Conservation (phyloP, 1,140 invertebrate species). For the Heliconius himera region DNA sequence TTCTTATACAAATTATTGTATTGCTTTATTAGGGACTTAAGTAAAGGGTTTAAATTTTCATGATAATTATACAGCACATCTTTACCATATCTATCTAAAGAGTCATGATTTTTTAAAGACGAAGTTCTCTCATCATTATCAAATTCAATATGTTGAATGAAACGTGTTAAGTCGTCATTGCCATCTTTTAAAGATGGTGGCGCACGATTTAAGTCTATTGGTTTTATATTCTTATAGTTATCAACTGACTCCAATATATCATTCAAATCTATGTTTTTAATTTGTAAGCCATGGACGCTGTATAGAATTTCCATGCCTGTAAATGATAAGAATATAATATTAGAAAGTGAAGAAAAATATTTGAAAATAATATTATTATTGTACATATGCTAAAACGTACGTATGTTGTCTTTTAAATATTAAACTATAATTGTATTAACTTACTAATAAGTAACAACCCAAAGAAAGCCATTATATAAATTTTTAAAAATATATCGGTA, state of each 20-base stretch:
- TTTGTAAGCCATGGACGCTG: background rate
- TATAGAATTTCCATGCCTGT: background rate
- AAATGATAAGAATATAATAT: background rate
- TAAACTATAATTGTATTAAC: background rate
- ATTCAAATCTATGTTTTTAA: background rate
- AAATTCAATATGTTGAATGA: background rate
- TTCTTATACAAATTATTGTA: background rate
- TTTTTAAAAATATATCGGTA: constrained; percentile 24
- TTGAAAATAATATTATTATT: background rate
- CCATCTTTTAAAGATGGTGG: background rate
- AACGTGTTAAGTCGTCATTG: background rate
- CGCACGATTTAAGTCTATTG: background rate
- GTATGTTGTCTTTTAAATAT: background rate
- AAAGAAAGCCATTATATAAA: constrained; percentile 26
- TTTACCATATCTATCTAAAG: background rate
- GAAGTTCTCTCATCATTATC: background rate
- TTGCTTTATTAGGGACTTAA: constrained; percentile 1
- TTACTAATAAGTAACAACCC: constrained; percentile 25
- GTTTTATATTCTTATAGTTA: background rate
- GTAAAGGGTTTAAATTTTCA: background rate
- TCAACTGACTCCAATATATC: background rate
- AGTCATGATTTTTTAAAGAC: background rate
- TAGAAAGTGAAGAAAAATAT: background rate
- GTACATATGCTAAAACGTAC: too few species aligned
- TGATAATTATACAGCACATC: background rate